Evolutionary conservation across 2,797 vertebrate genomes (phyloP).

Genomic region (Sebastes melanostomus): DNA sequence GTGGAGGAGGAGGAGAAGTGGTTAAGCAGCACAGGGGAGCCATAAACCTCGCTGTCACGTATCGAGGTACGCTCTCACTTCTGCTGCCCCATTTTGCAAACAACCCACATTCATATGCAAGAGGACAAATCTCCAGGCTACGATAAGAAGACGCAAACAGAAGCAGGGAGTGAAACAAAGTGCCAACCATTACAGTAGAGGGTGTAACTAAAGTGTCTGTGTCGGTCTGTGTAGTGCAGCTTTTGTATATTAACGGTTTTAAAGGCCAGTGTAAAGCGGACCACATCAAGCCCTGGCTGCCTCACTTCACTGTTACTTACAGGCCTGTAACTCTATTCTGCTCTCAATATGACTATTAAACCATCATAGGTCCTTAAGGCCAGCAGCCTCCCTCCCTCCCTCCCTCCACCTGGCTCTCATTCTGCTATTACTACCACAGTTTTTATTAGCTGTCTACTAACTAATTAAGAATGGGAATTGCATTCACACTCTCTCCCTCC

Average conservation of each 20-base stretch:
- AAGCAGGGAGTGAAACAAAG: constrained; percentile 45
- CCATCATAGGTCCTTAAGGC: constrained; percentile 83
- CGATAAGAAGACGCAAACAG: constrained; percentile 19
- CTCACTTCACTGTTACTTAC: constrained; percentile 66
- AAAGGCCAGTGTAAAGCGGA: constrained; percentile 72
- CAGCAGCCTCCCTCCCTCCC: constrained; percentile 62
- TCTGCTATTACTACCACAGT: constrained; percentile 69
- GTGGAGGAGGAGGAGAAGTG: constrained; percentile 63
- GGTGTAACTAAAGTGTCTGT: constrained; percentile 59
- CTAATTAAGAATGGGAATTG: constrained; percentile 82
- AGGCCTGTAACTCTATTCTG: constrained; percentile 79
- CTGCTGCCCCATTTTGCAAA: constrained; percentile 58
- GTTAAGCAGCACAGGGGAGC: constrained; percentile 73
- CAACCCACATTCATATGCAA: constrained; percentile 65
- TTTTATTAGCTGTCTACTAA: constrained; percentile 83
- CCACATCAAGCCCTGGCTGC: constrained; percentile 77
- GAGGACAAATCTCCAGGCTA: constrained; percentile 41
- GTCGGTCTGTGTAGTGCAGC: constrained; percentile 47
- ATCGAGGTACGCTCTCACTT: constrained; percentile 40
- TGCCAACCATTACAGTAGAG: constrained; percentile 51
- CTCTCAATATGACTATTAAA: constrained; percentile 82
- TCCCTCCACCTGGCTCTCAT: constrained; percentile 80
- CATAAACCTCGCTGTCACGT: constrained; percentile 73
- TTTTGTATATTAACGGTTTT: constrained; percentile 69
- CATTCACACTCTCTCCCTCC: constrained; percentile 66